These are phyloP conservation scores for Artemisiospiza belli DNA, from an alignment of 2,113 vertebrate species.

Conservation along the genomic window DNA sequence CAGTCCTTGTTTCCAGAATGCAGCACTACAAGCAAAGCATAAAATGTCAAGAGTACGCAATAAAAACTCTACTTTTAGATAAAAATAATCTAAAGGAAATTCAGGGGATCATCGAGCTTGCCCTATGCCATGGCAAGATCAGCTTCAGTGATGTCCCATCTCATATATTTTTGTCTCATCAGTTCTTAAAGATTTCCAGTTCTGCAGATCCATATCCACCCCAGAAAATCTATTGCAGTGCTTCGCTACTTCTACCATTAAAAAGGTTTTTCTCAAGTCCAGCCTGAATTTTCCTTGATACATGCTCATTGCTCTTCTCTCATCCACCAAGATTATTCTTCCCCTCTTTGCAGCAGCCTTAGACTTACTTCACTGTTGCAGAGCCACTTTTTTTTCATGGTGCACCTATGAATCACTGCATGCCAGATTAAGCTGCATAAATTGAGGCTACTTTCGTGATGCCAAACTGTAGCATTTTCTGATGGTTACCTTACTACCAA, in stretches of 20 bases:
- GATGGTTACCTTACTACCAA: not conserved
- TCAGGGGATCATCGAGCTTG: not conserved
- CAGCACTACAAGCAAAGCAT: not conserved
- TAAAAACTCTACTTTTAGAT: not conserved
- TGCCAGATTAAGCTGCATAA: not conserved
- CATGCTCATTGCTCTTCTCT: not conserved
- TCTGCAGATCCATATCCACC: not conserved
- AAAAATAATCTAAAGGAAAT: constrained; percentile 3
- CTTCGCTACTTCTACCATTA: not conserved
- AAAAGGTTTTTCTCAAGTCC: constrained; percentile 13
- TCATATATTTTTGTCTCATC: not conserved
- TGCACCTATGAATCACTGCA: not conserved
- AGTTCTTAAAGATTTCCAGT: constrained; percentile 11
- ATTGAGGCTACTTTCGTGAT: not conserved
- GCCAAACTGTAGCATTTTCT: not conserved
- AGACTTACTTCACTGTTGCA: not conserved
- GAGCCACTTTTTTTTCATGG: not conserved
- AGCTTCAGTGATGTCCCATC: not conserved
- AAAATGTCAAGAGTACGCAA: not conserved
- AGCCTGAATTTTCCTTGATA: not conserved
- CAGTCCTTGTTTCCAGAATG: not conserved
- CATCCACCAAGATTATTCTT: not conserved
- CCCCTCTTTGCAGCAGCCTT: not conserved
- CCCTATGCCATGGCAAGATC: not conserved
- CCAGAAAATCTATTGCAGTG: not conserved